Percentiles rank a stretch among this genome's conserved stretches.
These are phyloP conservation scores for Calonectris borealis DNA, from an alignment of 2,113 vertebrate genomes.

Conservation along the genomic window DNA sequence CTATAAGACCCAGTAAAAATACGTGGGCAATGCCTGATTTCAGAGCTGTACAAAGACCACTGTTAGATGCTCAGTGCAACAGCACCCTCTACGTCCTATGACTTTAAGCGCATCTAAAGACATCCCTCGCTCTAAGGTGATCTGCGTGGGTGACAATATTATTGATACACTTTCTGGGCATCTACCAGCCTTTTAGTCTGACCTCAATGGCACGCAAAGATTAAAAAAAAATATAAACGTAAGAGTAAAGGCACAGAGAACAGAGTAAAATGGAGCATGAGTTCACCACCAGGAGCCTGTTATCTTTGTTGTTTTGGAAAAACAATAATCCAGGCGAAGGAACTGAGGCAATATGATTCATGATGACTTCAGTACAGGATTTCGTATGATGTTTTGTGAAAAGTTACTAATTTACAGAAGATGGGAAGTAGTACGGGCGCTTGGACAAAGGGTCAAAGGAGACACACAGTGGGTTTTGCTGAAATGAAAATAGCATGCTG, in stretches of 20 bases:
- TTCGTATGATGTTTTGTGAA: background rate
- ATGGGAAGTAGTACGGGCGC: background rate
- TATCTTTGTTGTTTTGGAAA: background rate
- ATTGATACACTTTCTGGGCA: background rate
- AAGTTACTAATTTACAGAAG: background rate
- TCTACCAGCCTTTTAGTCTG: background rate
- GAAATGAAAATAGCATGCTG: background rate
- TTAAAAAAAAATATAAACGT: background rate
- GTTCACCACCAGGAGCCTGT: background rate
- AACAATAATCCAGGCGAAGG: background rate
- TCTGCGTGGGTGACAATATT: background rate
- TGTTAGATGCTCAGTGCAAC: constrained; percentile 6
- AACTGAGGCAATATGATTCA: background rate
- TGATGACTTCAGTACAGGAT: background rate
- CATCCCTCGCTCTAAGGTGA: background rate
- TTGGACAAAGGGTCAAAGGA: background rate
- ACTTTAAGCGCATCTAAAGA: background rate
- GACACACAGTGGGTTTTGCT: background rate
- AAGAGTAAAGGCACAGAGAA: background rate
- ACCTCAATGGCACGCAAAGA: background rate
- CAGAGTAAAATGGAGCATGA: background rate
- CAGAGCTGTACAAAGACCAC: accelerated
- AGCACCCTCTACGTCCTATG: constrained; percentile 32
- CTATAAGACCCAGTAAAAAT: background rate
- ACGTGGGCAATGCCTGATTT: accelerated